Evolutionary conservation across 1,140 invertebrate species (phyloP).

Genomic region (Drosophila micromelanica): DNA sequence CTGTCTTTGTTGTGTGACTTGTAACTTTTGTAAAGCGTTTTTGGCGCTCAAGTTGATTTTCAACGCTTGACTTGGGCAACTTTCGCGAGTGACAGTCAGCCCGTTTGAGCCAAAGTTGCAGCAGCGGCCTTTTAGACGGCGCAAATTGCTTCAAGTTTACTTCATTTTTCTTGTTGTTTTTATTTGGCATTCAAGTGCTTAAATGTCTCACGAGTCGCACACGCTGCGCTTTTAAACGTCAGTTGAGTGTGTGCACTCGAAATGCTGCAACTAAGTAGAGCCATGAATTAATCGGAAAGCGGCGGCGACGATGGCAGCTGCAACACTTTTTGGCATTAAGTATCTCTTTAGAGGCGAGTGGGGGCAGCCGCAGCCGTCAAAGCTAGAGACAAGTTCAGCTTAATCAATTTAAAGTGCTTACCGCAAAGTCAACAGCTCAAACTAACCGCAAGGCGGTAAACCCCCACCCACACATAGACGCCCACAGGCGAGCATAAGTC

Average conservation of each 20-base stretch:
- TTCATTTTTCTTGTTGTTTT: constrained; percentile 5
- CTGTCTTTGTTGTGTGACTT: constrained; percentile 74
- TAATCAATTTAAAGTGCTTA: constrained; percentile 81
- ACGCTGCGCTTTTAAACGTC: constrained; percentile 43
- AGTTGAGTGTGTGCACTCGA: constrained; percentile 41
- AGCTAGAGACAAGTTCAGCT: constrained; percentile 80
- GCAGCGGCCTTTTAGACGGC: constrained; percentile 59
- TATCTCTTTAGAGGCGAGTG: constrained; percentile 27
- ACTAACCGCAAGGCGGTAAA: constrained; percentile 67
- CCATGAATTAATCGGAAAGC: constrained; percentile 74
- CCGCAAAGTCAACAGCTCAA: constrained; percentile 80
- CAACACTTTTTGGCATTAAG: constrained; percentile 62
- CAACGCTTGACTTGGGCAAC: constrained; percentile 75
- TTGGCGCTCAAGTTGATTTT: constrained; percentile 74
- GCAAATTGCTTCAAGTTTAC: constrained; percentile 70
- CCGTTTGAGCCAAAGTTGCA: constrained; percentile 6
- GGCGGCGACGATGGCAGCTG: constrained; percentile 32
- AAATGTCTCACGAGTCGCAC: constrained; percentile 74
- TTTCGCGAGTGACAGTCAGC: constrained; percentile 44
- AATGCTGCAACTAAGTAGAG: constrained; percentile 15
- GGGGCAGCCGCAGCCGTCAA: constrained; percentile 45
- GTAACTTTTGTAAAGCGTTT: constrained; percentile 71
- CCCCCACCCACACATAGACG: constrained; percentile 16
- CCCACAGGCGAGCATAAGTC: background rate
- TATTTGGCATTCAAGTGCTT: constrained; percentile 76